These are phyloP conservation scores for Odontocerum albicorne DNA, from an alignment of 2,888 invertebrate species.

Conservation along the genomic window DNA sequence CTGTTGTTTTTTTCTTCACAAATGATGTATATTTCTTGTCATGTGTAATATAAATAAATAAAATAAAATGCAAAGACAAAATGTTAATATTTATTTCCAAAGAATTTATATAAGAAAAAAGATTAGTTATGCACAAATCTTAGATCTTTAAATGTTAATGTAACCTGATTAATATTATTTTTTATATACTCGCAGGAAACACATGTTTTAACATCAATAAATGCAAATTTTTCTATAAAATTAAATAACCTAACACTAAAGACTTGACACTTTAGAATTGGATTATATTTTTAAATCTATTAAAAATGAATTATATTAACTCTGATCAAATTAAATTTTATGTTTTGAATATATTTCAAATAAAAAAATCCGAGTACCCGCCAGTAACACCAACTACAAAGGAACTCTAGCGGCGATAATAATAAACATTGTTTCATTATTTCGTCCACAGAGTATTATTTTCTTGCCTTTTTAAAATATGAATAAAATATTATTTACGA, in stretches of 20 bases:
- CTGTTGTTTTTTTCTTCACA: no score
- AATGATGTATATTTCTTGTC: no score
- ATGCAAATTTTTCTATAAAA: background rate
- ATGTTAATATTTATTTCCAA: no score
- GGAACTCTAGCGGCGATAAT: constrained; percentile 27
- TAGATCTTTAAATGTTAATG: no score
- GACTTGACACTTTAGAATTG: background rate
- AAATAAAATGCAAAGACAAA: no score
- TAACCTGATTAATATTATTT: no score
- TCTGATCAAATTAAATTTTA: constrained; percentile 7
- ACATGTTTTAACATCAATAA: background rate
- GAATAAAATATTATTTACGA: constrained; percentile 28
- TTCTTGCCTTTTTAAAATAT: constrained; percentile 36
- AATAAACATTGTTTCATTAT: constrained; percentile 7
- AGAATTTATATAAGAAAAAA: no score
- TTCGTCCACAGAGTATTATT: constrained; percentile 30
- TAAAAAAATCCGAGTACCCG: constrained; percentile 1
- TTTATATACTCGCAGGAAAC: background rate
- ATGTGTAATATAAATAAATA: no score
- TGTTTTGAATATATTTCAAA: constrained; percentile 5
- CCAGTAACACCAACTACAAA: constrained; percentile 19
- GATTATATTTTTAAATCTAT: background rate
- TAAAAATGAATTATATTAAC: constrained; percentile 9
- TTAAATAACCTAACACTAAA: background rate
- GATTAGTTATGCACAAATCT: no score